phyloP scores from a whole-genome alignment of 2,797 vertebrate species.

The Toxotes lorentzi region DNA sequence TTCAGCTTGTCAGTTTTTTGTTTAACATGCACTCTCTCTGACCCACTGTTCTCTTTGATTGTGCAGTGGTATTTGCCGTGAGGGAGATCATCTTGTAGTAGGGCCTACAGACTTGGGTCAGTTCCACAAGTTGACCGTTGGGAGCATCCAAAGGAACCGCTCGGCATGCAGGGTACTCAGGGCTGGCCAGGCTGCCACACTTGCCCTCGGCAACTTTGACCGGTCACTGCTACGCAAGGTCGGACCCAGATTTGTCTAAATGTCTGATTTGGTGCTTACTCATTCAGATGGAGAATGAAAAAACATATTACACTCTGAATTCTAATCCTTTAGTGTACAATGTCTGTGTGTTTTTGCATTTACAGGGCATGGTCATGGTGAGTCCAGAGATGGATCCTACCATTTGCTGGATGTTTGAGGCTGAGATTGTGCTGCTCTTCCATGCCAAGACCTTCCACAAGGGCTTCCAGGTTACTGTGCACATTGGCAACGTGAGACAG shows the following conservation, averaged over 20 bases:
- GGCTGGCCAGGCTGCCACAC: slow-evolving; percentile 96
- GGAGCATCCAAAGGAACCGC: slow-evolving; percentile 98
- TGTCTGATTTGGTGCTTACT: neutral
- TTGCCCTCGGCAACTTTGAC: slow-evolving; percentile 94
- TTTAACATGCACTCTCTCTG: neutral
- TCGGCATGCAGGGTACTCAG: slow-evolving; percentile 94
- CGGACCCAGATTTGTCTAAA: slow-evolving; percentile 17
- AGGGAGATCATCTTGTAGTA: slow-evolving; percentile 95
- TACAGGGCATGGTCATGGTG: slow-evolving; percentile 99
- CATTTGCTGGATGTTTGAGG: slow-evolving; percentile 97
- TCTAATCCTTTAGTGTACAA: neutral
- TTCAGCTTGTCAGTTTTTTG: neutral
- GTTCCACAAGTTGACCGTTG: slow-evolving; percentile 92
- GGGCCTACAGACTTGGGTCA: slow-evolving; percentile 93
- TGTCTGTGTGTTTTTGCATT: slow-evolving; percentile 8
- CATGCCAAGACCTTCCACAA: slow-evolving; percentile 97
- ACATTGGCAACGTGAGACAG: slow-evolving; percentile 96
- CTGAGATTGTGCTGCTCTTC: slow-evolving; percentile 96
- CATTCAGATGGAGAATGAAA: neutral
- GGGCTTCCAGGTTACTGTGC: slow-evolving; percentile 98
- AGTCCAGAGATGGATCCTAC: slow-evolving; percentile 98
- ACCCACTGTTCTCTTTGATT: slow-evolving; percentile 10
- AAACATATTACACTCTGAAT: neutral
- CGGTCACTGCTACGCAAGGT: slow-evolving; percentile 96
- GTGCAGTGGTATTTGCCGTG: slow-evolving; percentile 95